These are phyloP conservation scores for Callospermophilus lateralis DNA, from an alignment of 2,113 vertebrate genomes.

Conservation along the genomic window DNA sequence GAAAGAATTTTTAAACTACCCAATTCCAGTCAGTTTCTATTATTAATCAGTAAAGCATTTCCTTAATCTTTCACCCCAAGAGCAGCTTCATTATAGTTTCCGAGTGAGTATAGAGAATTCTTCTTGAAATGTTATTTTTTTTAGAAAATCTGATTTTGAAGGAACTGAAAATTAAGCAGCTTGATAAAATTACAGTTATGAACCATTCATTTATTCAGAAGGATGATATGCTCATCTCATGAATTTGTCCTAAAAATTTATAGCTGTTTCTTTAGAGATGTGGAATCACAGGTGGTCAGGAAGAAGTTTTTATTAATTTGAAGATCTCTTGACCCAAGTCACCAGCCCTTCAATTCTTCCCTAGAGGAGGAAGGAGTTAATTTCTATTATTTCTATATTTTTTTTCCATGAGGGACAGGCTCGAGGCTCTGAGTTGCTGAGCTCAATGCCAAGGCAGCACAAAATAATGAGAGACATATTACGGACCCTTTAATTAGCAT, in stretches of 20 bases:
- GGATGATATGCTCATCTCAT: not conserved
- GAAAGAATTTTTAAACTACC: conserved; percentile 30
- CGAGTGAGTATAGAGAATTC: conserved; percentile 24
- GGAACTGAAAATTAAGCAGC: conserved; percentile 52
- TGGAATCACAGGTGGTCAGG: not conserved
- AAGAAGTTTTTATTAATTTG: conserved; percentile 40
- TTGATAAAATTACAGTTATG: conserved; percentile 35
- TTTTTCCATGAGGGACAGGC: not conserved
- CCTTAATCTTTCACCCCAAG: conserved; percentile 51
- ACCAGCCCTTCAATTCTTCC: conserved; percentile 26
- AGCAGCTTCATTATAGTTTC: conserved; percentile 57
- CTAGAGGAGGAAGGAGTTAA: conserved; percentile 25
- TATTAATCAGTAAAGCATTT: conserved; percentile 61
- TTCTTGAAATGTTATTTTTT: conserved; percentile 18
- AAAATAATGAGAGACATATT: conserved; percentile 39
- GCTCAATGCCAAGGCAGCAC: not conserved
- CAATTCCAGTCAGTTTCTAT: conserved; percentile 30
- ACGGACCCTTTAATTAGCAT: not conserved
- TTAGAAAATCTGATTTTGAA: conserved; percentile 64
- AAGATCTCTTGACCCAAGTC: not conserved
- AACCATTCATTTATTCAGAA: conserved; percentile 25
- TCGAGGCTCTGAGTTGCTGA: not conserved
- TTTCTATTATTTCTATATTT: conserved; percentile 12
- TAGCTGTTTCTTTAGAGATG: conserved; percentile 3
- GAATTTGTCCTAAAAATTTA: not conserved